Conservation (phyloP, 2,113 vertebrate genomes). For the Microtus oregoni region DNA sequence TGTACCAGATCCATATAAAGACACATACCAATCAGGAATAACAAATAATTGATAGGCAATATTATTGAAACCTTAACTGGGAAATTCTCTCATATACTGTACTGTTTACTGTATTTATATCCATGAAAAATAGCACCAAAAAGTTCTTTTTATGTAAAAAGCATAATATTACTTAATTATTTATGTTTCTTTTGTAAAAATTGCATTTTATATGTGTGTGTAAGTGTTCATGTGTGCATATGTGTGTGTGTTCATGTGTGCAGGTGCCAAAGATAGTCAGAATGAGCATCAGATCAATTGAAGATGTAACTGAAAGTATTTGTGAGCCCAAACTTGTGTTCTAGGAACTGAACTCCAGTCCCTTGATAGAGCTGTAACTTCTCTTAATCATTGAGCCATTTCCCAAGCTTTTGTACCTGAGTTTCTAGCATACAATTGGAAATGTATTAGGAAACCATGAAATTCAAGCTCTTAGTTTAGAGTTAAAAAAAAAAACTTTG, state of each 20-base stretch:
- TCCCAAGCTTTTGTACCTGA: background rate
- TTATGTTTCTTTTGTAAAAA: background rate
- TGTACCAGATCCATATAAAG: background rate
- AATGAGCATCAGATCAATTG: background rate
- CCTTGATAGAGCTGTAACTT: background rate
- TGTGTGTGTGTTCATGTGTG: background rate
- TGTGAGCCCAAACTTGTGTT: background rate
- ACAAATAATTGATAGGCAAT: background rate
- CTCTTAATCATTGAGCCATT: background rate
- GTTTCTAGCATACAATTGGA: background rate
- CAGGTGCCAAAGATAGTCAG: background rate
- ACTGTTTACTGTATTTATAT: background rate
- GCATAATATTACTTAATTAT: background rate
- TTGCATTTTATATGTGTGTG: background rate
- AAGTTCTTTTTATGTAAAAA: background rate
- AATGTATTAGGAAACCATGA: background rate
- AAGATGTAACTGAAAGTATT: too few species aligned
- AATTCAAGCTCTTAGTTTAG: conserved; percentile 29
- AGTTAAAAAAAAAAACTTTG: background rate
- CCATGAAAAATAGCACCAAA: background rate
- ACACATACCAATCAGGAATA: background rate
- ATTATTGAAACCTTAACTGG: background rate
- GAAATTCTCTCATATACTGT: background rate
- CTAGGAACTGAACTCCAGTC: background rate
- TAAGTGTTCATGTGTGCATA: background rate